A percentile compares a stretch with the other conserved stretches of the same genome.
These are phyloP conservation scores for Drosophila lutescens DNA, from an alignment of 2,888 invertebrate species.

Conservation along the genomic window DNA sequence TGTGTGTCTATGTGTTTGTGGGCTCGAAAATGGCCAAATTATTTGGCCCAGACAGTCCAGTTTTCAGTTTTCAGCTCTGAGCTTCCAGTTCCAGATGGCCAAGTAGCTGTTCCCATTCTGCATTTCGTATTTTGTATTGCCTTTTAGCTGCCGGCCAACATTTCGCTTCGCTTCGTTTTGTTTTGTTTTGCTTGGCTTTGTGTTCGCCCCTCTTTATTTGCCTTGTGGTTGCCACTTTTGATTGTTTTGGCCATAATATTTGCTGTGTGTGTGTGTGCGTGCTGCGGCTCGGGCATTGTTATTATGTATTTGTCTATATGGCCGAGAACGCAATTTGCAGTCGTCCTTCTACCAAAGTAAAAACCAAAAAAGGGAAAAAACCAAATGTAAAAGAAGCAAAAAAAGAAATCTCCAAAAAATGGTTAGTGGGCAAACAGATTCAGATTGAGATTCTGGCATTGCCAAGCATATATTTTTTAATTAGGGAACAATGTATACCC, in stretches of 20 bases:
- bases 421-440: background rate
- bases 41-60: slow-evolving; percentile 16
- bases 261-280: slow-evolving; percentile 47
- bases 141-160: slow-evolving; percentile 65
- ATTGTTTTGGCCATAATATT: slow-evolving; percentile 73
- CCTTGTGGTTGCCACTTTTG: slow-evolving; percentile 74
- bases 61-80: slow-evolving; percentile 38
- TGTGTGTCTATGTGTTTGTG: slow-evolving; percentile 21
- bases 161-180: slow-evolving; percentile 19
- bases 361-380: background rate
- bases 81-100: slow-evolving; percentile 48
- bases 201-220: slow-evolving; percentile 45
- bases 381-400: background rate
- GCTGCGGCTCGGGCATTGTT: slow-evolving; percentile 52
- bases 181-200: slow-evolving; percentile 49
- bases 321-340: slow-evolving; percentile 54
- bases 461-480: background rate
- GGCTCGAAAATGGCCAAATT: slow-evolving; percentile 12
- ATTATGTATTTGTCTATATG: slow-evolving; percentile 56
- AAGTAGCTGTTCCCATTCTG: slow-evolving; percentile 46
- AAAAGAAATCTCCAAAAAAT: slow-evolving; percentile 1
- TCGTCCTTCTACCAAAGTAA: slow-evolving; percentile 20
- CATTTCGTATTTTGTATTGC: slow-evolving; percentile 30
- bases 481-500: background rate
- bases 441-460: slow-evolving; percentile 4